Percentiles rank a stretch among this genome's conserved stretches.
Conservation (phyloP, 2,113 vertebrate species). For the Thalassoma bifasciatum region DNA sequence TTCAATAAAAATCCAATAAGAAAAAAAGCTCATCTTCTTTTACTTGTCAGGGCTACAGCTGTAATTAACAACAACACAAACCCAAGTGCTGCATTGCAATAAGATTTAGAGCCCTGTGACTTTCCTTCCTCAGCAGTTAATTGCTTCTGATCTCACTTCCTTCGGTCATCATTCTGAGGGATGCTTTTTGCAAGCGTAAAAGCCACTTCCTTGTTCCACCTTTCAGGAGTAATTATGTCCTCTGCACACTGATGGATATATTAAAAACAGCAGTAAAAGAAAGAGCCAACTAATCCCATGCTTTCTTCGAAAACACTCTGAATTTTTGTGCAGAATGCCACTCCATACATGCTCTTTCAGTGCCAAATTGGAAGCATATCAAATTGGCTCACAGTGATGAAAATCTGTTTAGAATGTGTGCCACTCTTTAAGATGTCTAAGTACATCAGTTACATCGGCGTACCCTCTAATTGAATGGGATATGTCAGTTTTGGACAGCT, state of each 20-base stretch:
- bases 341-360: conserved; percentile 40
- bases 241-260: conserved; percentile 68
- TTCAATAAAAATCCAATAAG: background rate
- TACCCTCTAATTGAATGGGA: conserved; percentile 74
- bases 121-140: conserved; percentile 60
- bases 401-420: conserved; percentile 67
- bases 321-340: conserved; percentile 49
- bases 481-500: conserved; percentile 69
- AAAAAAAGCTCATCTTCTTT: conserved; percentile 32
- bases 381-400: conserved; percentile 68
- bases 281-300: conserved; percentile 50
- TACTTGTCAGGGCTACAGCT: conserved; percentile 46
- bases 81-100: conserved; percentile 48
- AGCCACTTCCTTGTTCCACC: conserved; percentile 71
- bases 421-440: conserved; percentile 62
- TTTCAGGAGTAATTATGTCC: conserved; percentile 71
- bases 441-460: conserved; percentile 62
- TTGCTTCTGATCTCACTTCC: conserved; percentile 74
- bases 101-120: conserved; percentile 63
- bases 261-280: conserved; percentile 62
- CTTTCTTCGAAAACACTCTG: conserved; percentile 51
- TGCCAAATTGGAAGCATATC: conserved; percentile 68
- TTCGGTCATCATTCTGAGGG: conserved; percentile 67
- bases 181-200: conserved; percentile 67
- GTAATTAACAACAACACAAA: conserved; percentile 65